phyloP scores from a whole-genome alignment of 2,113 vertebrate genomes.

The Cinclus cinclus region DNA sequence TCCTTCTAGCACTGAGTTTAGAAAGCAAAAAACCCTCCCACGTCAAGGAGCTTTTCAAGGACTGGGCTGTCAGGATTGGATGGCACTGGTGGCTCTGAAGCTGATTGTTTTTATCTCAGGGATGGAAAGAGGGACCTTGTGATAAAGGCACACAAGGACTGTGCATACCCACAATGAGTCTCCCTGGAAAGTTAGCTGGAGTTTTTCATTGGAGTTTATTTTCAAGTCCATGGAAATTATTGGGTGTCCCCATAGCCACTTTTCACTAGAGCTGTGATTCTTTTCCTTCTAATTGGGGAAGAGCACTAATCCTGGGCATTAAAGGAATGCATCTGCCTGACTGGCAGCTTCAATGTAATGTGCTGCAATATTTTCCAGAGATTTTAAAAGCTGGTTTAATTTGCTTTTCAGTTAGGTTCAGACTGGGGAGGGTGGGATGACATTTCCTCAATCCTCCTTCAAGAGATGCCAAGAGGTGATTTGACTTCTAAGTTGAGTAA shows the following conservation, averaged over 20 bases:
- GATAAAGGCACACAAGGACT: not conserved
- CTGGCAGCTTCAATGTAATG: constrained; percentile 4
- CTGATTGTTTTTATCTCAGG: not conserved
- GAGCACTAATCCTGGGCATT: constrained; percentile 28
- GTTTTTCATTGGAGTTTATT: constrained; percentile 25
- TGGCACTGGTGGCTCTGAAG: not conserved
- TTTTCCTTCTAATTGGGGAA: not conserved
- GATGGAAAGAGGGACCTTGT: not conserved
- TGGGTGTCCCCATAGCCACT: not conserved
- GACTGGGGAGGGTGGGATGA: not conserved
- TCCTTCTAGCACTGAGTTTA: not conserved
- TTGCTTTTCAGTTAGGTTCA: not conserved
- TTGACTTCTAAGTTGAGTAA: not conserved
- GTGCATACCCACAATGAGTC: accelerated
- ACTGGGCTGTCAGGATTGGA: not conserved
- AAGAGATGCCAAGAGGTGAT: not conserved
- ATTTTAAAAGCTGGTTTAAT: constrained; percentile 14
- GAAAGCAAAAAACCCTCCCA: not conserved
- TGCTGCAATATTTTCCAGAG: not conserved
- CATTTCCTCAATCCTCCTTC: not conserved
- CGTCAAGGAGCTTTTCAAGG: not conserved
- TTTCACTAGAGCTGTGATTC: constrained; percentile 12
- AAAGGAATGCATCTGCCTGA: not conserved
- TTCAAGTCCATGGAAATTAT: constrained; percentile 24
- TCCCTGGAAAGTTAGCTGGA: not conserved